Evolutionary conservation across 2,113 vertebrate species (phyloP).

Genomic region (Catharus fuscescens): DNA sequence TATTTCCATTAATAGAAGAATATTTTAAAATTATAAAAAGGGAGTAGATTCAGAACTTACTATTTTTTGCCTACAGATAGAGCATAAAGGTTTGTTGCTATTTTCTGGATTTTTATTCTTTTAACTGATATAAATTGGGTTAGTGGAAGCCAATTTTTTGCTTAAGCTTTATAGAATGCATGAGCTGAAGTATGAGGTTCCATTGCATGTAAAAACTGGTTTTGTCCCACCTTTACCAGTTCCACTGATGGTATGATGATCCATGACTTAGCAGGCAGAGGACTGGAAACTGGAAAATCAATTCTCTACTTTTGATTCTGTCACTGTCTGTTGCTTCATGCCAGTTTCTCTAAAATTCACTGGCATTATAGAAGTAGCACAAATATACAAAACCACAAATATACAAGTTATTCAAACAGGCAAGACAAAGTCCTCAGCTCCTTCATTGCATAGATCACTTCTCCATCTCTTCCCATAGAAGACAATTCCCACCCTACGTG

Average conservation of each 20-base stretch:
- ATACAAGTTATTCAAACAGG: neutral
- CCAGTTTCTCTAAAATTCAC: neutral
- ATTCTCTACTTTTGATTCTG: neutral
- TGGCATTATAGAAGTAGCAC: neutral
- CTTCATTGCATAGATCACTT: neutral
- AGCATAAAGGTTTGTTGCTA: rapidly evolving
- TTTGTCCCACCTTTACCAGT: neutral
- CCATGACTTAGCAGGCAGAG: neutral
- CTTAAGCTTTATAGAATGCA: neutral
- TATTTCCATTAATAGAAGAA: slow-evolving; percentile 23
- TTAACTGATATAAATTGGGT: neutral
- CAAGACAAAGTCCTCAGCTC: neutral
- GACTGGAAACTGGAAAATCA: neutral
- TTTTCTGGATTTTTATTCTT: neutral
- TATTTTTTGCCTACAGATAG: neutral
- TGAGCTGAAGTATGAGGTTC: neutral
- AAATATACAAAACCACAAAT: neutral
- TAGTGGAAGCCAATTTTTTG: neutral
- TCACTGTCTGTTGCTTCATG: neutral
- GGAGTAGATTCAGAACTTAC: neutral
- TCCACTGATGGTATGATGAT: neutral
- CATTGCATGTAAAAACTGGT: neutral
- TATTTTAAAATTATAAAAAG: neutral
- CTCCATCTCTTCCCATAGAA: rapidly evolving
- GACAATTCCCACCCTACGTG: neutral